A percentile compares a stretch with the other conserved stretches of the same genome.
phyloP scores from a whole-genome alignment of 2,113 vertebrate genomes.

The Podarcis muralis region DNA sequence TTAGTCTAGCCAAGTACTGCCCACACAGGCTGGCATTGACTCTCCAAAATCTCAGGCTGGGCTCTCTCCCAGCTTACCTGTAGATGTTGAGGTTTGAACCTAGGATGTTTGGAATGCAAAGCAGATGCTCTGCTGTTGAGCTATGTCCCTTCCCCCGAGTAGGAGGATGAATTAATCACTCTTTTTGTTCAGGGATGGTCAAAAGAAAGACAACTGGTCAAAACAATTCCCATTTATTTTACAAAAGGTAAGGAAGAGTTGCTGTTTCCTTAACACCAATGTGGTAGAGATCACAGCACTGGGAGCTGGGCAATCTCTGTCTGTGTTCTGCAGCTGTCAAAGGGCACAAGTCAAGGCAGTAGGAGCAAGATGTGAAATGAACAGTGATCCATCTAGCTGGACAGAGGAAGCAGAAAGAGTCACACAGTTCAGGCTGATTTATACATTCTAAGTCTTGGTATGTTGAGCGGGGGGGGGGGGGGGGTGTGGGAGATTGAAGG shows the following conservation, averaged over 20 bases:
- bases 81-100: too few species aligned
- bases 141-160: background rate
- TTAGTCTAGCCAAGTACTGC: too few species aligned
- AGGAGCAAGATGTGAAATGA: background rate
- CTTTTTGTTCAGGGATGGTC: background rate
- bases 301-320: background rate
- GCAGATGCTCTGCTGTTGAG: too few species aligned
- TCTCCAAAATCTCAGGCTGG: too few species aligned
- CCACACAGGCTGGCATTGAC: too few species aligned
- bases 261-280: background rate
- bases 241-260: background rate
- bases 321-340: background rate
- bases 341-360: background rate
- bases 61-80: too few species aligned
- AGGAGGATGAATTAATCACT: background rate
- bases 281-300: background rate
- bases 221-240: background rate
- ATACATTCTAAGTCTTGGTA: background rate
- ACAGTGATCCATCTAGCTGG: background rate
- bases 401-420: slow-evolving; percentile 18
- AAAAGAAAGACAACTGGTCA: background rate
- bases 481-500: background rate
- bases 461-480: background rate
- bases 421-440: slow-evolving; percentile 7
- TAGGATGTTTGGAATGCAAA: too few species aligned